Conservation (phyloP, 2,888 invertebrate genomes). For the Branchipolynoe longqiensis region DNA sequence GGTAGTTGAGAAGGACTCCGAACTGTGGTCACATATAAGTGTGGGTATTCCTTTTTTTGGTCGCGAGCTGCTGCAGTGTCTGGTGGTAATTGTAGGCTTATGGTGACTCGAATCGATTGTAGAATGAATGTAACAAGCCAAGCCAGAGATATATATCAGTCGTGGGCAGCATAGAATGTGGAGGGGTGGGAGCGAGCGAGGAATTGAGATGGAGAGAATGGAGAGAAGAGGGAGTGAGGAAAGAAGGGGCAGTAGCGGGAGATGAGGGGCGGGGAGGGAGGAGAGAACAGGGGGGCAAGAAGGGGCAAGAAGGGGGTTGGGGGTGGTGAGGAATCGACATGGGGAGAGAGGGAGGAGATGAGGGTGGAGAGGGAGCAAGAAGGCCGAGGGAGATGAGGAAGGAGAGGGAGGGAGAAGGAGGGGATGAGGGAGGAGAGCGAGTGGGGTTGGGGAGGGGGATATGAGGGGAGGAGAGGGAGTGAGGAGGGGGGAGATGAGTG, state of each 20-base stretch:
- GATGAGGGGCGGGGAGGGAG: not conserved
- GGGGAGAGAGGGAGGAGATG: too few relatives aligned
- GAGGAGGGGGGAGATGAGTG: too few relatives aligned
- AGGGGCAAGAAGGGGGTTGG: too few relatives aligned
- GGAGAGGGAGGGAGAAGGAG: slow-evolving; percentile 7
- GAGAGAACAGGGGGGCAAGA: too few relatives aligned
- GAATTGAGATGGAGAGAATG: not conserved
- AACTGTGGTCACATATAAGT: too few relatives aligned
- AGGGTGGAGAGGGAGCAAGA: too few relatives aligned
- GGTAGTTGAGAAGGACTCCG: too few relatives aligned
- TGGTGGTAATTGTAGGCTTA: not conserved
- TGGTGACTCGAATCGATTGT: not conserved
- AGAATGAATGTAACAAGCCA: not conserved
- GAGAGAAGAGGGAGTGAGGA: too few relatives aligned
- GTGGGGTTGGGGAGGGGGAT: not conserved
- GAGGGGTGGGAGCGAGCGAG: not conserved
- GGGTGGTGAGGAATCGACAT: too few relatives aligned
- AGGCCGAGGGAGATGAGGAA: not conserved
- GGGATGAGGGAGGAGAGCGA: not conserved
- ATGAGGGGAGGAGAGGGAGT: not conserved
- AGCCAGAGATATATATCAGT: not conserved
- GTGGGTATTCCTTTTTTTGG: too few relatives aligned
- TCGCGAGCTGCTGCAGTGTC: too few relatives aligned
- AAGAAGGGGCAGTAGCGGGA: too few relatives aligned
- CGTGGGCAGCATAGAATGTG: not conserved